Evolutionary conservation across 2,113 vertebrate species (phyloP), one percentile per base, ranked within the genome.

Genomic region (Todiramphus chloris): DNA sequence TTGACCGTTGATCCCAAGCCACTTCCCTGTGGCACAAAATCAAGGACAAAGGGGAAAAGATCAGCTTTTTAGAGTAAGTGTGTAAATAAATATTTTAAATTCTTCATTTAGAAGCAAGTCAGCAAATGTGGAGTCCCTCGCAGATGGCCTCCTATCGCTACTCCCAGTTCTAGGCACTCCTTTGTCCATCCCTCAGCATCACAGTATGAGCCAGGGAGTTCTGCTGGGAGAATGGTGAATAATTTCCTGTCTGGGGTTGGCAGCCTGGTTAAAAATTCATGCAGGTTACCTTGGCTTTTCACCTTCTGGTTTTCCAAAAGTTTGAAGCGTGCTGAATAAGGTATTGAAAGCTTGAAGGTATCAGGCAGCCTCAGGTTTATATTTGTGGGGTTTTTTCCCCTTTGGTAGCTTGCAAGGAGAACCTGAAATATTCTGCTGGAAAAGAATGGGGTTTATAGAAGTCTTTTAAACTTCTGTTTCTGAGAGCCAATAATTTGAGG

Each of bases 181-280:
- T 93, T 68, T 75, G 73, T 46, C 69, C 69, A 20, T 78, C 46
- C n/a, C n/a, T 87, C 44, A 58, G 4, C 46, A 84, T 46, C 37
- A 7, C 66, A 51, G 0, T 12, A 21, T 30, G 39, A 91, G 62
- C 27, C 31, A 67, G 23, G 31, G 56, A 67, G 46, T 70, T 81
- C 74, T 87, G 41, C 60, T 81, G 31, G 20, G 33, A 89, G 24
- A 66, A 74, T 7, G 33, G 43, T 43, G 37, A 75, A 78, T 79
- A 19, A 68, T 89, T 91, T 89, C 43, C 46, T 78, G 6, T 15
- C 55, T 72, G 46, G 31, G 63, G 28, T 46, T 82, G 56, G 37
- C 81, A 59, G 21, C 72, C 87, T 84, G 15, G 70, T 87, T 94
- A 87, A 95, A 87, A 94, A 87, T 91, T 75, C 46, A 14, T 28